Conservation (phyloP, 1,140 invertebrate species). For the Drosophila parvula region DNA sequence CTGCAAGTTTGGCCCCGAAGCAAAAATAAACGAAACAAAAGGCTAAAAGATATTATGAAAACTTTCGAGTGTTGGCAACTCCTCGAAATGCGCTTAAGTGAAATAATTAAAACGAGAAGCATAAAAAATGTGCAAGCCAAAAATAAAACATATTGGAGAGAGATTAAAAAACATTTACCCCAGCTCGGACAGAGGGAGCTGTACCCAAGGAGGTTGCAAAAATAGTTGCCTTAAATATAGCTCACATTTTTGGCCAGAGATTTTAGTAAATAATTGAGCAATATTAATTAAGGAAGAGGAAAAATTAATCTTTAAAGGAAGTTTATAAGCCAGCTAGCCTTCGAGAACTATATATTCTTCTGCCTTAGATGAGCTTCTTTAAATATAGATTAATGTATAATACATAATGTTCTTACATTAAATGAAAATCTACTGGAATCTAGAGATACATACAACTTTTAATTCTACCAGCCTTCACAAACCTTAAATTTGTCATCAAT, state of each 20-base stretch:
- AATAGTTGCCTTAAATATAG: not conserved
- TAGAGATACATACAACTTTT: too few relatives aligned
- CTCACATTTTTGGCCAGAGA: not conserved
- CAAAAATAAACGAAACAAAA: conserved; percentile 36
- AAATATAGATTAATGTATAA: too few relatives aligned
- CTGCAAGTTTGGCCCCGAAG: conserved; percentile 20
- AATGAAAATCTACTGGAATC: too few relatives aligned
- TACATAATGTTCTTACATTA: too few relatives aligned
- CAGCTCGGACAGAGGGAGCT: not conserved
- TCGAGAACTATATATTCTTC: too few relatives aligned
- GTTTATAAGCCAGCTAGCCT: too few relatives aligned
- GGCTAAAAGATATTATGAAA: conserved; percentile 40
- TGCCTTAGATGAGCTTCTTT: too few relatives aligned
- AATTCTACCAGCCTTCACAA: not conserved
- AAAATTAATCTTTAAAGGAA: too few relatives aligned
- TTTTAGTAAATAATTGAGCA: not conserved
- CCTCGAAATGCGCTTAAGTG: conserved; percentile 46
- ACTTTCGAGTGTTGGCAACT: conserved; percentile 54
- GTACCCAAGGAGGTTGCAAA: not conserved
- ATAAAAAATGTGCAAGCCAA: conserved; percentile 16
- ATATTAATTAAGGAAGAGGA: not conserved
- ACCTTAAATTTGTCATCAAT: not conserved
- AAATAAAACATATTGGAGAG: conserved; percentile 3
- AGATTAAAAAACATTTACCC: not conserved
- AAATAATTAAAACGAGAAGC: conserved; percentile 53